phyloP scores from a whole-genome alignment of 2,113 vertebrate genomes.

The Falco punctatus region DNA sequence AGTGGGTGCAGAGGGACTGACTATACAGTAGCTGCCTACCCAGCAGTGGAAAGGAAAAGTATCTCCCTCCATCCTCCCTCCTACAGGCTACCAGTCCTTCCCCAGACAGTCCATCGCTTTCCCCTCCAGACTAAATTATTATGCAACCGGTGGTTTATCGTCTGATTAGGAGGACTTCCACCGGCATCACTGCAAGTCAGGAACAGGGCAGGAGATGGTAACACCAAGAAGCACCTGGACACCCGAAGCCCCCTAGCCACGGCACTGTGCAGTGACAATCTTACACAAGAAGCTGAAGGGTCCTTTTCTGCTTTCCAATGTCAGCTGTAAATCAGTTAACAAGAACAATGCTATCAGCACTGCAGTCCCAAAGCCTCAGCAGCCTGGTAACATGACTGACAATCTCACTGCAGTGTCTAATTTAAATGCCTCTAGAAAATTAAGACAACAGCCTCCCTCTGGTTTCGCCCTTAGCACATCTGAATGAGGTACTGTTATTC shows the following conservation, averaged over 20 bases:
- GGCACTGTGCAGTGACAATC: neutral
- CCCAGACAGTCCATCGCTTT: neutral
- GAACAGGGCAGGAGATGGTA: neutral
- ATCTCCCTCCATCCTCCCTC: neutral
- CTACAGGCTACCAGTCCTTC: neutral
- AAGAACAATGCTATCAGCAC: neutral
- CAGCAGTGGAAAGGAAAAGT: neutral
- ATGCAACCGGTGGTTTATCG: neutral
- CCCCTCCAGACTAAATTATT: neutral
- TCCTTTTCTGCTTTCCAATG: neutral
- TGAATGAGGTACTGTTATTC: slow-evolving; percentile 21
- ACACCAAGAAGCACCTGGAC: neutral
- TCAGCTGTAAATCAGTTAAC: neutral
- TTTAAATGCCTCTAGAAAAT: neutral
- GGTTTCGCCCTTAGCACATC: neutral
- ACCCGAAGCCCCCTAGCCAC: neutral
- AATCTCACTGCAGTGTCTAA: neutral
- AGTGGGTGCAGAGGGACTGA: neutral
- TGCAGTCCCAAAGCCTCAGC: neutral
- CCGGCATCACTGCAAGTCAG: neutral
- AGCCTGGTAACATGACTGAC: neutral
- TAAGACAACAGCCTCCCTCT: neutral
- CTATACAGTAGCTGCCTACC: neutral
- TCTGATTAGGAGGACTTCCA: neutral
- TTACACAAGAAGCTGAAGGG: neutral